Conservation (phyloP, 2,113 vertebrate genomes). For the Piprites chloris region DNA sequence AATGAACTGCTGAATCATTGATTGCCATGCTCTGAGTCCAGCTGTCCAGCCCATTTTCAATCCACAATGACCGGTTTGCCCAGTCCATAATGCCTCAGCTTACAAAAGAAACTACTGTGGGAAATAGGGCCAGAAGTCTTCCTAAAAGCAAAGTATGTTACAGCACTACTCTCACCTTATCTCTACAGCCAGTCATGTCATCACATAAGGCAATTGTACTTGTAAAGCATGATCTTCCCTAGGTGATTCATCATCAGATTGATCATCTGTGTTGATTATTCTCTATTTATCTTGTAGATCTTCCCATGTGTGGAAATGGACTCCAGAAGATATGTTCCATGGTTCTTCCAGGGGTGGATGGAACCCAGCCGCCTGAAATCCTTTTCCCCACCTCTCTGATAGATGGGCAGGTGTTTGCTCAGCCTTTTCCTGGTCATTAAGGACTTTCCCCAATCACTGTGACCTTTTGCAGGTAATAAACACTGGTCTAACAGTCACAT, state of each 20-base stretch:
- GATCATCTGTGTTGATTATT: not conserved
- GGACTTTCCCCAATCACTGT: not conserved
- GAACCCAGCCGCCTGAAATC: not conserved
- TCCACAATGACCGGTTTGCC: not conserved
- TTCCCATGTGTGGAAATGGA: not conserved
- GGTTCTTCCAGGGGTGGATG: not conserved
- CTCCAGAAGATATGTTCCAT: not conserved
- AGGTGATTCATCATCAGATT: not conserved
- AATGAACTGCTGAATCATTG: not conserved
- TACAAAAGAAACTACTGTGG: not conserved
- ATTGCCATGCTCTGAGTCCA: conserved; percentile 2
- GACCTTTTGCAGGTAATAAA: not conserved
- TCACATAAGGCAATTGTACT: not conserved
- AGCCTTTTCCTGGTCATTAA: not conserved
- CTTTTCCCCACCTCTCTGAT: not conserved
- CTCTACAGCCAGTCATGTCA: not conserved
- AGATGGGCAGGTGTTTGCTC: not conserved
- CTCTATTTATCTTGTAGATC: not conserved
- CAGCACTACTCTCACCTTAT: not conserved
- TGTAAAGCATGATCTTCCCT: not conserved
- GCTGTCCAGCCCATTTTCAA: not conserved
- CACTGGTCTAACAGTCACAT: not conserved
- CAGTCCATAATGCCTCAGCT: not conserved
- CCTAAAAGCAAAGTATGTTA: not conserved
- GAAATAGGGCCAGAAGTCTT: not conserved